Conservation (phyloP, 2,113 vertebrate species). For the Oreocharis arfaki region DNA sequence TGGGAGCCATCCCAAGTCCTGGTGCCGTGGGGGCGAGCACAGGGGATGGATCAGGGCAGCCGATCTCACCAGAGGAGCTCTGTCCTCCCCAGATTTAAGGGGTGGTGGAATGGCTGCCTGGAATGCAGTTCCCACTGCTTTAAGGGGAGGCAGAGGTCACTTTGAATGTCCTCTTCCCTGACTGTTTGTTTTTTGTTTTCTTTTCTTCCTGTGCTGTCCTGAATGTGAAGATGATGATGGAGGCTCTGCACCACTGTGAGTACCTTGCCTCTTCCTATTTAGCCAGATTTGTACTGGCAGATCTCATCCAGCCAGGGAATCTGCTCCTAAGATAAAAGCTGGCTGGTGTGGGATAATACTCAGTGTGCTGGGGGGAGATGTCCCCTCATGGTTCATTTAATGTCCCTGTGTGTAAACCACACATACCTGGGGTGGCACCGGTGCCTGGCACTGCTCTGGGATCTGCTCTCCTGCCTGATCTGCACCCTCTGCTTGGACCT, state of each 20-base stretch:
- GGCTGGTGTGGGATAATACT: neutral
- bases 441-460: neutral
- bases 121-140: neutral
- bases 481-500: neutral
- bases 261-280: neutral
- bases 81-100: neutral
- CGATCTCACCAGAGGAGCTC: rapidly evolving
- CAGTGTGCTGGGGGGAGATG: neutral
- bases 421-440: rapidly evolving
- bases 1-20: neutral
- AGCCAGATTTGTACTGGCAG: neutral
- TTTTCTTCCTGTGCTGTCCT: neutral
- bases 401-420: neutral
- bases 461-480: neutral
- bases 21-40: neutral
- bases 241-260: constrained; percentile 93
- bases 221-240: constrained; percentile 84
- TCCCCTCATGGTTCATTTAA: neutral
- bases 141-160: neutral
- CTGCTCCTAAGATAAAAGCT: neutral
- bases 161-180: neutral
- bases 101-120: neutral
- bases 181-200: neutral
- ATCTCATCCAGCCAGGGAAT: neutral
- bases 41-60: neutral